Conservation (phyloP, 2,888 invertebrate genomes). For the Dyspetes luteomarginatus region DNA sequence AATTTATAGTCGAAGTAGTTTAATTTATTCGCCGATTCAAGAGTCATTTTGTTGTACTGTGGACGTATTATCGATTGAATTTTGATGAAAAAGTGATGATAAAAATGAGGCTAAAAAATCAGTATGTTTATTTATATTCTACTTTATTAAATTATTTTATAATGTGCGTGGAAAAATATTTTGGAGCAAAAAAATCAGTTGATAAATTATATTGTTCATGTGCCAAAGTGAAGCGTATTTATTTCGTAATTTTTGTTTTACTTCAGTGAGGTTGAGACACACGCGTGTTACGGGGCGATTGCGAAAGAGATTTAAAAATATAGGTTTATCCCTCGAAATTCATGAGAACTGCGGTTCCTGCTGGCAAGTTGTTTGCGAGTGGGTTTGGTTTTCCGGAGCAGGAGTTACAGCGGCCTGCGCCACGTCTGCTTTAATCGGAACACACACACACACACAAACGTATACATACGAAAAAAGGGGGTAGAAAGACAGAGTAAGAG, state of each 20-base stretch:
- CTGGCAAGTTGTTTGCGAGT: conserved; percentile 57
- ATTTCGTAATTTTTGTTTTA: background rate
- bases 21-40: conserved; percentile 18
- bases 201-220: too few relatives aligned
- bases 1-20: conserved; percentile 21
- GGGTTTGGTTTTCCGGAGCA: conserved; percentile 47
- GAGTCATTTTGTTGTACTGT: too few relatives aligned
- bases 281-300: conserved; percentile 18
- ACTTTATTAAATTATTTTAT: too few relatives aligned
- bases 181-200: too few relatives aligned
- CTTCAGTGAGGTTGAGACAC: background rate
- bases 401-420: conserved; percentile 53
- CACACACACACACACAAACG: conserved; percentile 13
- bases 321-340: conserved; percentile 48
- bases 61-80: too few relatives aligned
- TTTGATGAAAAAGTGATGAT: too few relatives aligned
- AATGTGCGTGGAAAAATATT: too few relatives aligned
- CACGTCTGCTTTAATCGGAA: conserved; percentile 75
- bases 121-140: too few relatives aligned
- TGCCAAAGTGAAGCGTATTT: too few relatives aligned
- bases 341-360: conserved; percentile 52
- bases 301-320: conserved; percentile 49
- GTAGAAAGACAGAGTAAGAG: conserved; percentile 10
- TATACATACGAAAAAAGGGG: background rate
- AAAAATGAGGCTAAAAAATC: too few relatives aligned